Conservation (phyloP, 2,888 invertebrate genomes). For the Mycogona germanica region DNA sequence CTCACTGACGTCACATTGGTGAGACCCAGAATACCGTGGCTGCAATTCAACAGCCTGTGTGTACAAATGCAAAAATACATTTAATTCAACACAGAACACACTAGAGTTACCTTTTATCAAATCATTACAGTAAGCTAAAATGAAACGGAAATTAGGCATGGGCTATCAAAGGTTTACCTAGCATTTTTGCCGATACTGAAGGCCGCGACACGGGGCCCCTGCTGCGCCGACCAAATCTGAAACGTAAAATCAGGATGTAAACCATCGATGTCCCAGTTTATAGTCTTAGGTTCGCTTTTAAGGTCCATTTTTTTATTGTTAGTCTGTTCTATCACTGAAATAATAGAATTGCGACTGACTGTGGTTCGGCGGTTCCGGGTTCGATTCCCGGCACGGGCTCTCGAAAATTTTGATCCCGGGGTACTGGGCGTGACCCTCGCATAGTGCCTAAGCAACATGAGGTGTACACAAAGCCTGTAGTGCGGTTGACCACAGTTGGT, state of each 20-base stretch:
- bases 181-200: slow-evolving; percentile 81
- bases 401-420: too few species aligned
- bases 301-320: neutral
- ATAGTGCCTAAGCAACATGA: too few species aligned
- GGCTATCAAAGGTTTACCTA: slow-evolving; percentile 33
- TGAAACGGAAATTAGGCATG: too few species aligned
- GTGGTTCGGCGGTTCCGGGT: too few species aligned
- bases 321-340: too few species aligned
- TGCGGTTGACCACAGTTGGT: too few species aligned
- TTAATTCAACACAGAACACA: neutral
- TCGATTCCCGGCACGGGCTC: too few species aligned
- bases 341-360: too few species aligned
- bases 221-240: slow-evolving; percentile 69
- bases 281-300: neutral
- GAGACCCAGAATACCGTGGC: slow-evolving; percentile 66
- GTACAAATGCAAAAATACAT: neutral
- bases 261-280: neutral
- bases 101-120: too few species aligned
- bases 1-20: slow-evolving; percentile 39
- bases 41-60: slow-evolving; percentile 27
- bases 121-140: slow-evolving; percentile 4
- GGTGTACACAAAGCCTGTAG: too few species aligned
- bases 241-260: neutral
- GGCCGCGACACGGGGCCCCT: slow-evolving; percentile 78
- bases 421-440: too few species aligned